phyloP scores from a whole-genome alignment of 2,113 vertebrate genomes.

The Synodontis membranacea region DNA sequence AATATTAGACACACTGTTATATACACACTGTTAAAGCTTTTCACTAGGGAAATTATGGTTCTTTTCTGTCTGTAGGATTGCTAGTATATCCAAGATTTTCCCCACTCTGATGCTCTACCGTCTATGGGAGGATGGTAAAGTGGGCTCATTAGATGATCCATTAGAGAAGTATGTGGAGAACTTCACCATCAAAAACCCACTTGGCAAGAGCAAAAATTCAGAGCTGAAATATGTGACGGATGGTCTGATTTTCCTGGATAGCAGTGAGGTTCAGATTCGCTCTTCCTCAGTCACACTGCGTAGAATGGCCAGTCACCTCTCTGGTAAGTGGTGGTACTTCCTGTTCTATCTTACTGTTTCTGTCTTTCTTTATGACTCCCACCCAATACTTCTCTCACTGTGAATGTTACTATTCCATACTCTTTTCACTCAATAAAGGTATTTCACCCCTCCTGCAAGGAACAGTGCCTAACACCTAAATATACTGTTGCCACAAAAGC shows the following conservation, averaged over 20 bases:
- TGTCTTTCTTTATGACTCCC: not conserved
- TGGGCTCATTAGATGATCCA: slow-evolving; percentile 85
- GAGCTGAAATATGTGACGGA: slow-evolving; percentile 76
- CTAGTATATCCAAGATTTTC: slow-evolving; percentile 91
- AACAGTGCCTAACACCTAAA: not conserved
- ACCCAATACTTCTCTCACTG: not conserved
- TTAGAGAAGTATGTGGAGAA: slow-evolving; percentile 79
- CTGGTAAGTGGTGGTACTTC: slow-evolving; percentile 62
- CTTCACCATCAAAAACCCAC: slow-evolving; percentile 87
- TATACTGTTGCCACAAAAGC: not conserved
- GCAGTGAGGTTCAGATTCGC: slow-evolving; percentile 71
- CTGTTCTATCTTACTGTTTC: not conserved
- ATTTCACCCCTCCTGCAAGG: not conserved
- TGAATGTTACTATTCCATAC: not conserved
- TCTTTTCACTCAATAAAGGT: not conserved
- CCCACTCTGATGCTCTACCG: slow-evolving; percentile 90
- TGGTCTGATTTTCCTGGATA: slow-evolving; percentile 77
- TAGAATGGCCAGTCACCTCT: slow-evolving; percentile 88
- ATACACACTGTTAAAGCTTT: too few species aligned
- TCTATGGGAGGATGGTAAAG: slow-evolving; percentile 86
- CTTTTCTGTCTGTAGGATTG: slow-evolving; percentile 74
- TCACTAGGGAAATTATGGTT: too few species aligned
- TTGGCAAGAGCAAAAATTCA: slow-evolving; percentile 70
- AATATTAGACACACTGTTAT: not conserved
- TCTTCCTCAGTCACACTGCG: slow-evolving; percentile 80